Base-by-base conservation (phyloP, 92 coral and sea anemone genomes). In the Siderastrea radians region DNA sequence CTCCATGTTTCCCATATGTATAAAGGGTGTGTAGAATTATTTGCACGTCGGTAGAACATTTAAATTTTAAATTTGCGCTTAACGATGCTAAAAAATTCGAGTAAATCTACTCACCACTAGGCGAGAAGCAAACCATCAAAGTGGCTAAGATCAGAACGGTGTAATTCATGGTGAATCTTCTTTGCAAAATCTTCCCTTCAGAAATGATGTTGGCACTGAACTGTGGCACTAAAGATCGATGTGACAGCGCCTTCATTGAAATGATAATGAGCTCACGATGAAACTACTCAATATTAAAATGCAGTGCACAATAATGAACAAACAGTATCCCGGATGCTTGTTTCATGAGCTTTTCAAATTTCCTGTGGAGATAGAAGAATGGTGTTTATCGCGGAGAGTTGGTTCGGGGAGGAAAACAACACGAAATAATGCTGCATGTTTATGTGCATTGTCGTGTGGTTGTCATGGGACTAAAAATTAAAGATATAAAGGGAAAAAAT, bases 21-120 rank as follows among this genome's bases (percentile, higher is more conserved):
- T 5, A 7, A 55, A 55, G 61, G 61, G 61, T 55, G 61, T 55
- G 61, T 55, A 7, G 61, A 55, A 55, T 55, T 14, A 67, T 67
- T 44, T 38, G 49, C 49, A 61, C 15, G 17, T 14, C 6, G n/a
- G 26, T 16, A 15, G 14, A 38, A 48, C 12, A 44, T 9, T 26
- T 2, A 67, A 26, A 67, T 67, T 48, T 43, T 67, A 44, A 3
- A 9, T 26, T 1, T 38, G 13, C 13, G 14, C 14, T 9, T 3
- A 2, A 8, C 72, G 43, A n/a, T 13, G 19, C 66, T 14, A 14
- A 14, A 2, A 44, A 26, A 43, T 10, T 14, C 66, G 3, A 79
- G 48, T 10, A 26, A 19, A 79, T 50, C 10, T 50, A 82, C 86
- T 82, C 38, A 82, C 86, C 86, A 4, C 69, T 50, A 6, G 77